Base-by-base conservation (phyloP, 2,888 invertebrate genomes). In the Plemyria rubiginata region DNA sequence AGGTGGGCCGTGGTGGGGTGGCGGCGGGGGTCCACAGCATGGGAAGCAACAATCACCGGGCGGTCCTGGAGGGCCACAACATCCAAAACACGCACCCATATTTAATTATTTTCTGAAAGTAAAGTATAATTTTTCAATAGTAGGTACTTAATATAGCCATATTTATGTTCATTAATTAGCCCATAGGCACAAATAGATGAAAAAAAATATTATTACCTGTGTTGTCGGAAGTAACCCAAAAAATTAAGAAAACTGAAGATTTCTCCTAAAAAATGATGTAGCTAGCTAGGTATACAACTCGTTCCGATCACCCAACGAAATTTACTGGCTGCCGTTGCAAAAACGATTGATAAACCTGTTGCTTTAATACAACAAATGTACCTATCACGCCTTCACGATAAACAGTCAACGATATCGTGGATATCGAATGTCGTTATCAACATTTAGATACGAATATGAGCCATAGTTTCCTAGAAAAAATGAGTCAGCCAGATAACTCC, bases 41-140 rank as follows among this genome's bases (percentile, higher is more conserved):
- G 62, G 54, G 52, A 63, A 61, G 45, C 66, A 66, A 46, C 62
- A 65, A 22, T 54, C 45, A 4, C 40, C 54, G 11, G 54, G 59
- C 0, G 65, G 65, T 0, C 60, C 62, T 13, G 66, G 70, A 3
- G 73, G 72, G 2, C 68, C 68, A 13, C 70, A 72, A 54, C 46
- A 48, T 22, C 22, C 46, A 22, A 48, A 48, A 48, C 46, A 48
- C 28, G 12, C 6, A 48, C 46, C 46, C 46, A 48, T 48, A 28
- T 28, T 45, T 4, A 41, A 13, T 3, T 41, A 13, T 16, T 45
- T 45, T 45, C 45, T 45, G 16, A 45, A 45, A 45, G 1, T 2
- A 45, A 15, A 3, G 11, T 16, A 4, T 13, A 29, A 29, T 45
- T 9, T 41, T 41, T 41, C n/a, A 6, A 41, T 32, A 32, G 32